Evolutionary conservation across 2,888 invertebrate genomes (phyloP), one percentile per base, ranked within the genome.

Genomic region (Empis stercorea): DNA sequence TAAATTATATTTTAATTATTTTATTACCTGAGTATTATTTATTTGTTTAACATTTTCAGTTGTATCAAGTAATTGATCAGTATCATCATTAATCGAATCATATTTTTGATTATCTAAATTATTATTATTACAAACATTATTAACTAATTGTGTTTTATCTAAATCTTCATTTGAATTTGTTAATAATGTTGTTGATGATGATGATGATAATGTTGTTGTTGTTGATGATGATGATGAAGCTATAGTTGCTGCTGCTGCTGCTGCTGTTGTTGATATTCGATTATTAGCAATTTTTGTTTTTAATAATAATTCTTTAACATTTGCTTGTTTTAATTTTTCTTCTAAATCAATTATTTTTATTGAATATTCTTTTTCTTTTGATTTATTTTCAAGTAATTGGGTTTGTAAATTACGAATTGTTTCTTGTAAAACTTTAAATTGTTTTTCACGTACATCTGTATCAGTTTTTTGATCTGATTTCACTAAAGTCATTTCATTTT

Each of bases 401-500:
- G 68, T 68, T 52, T 70, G 70, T 59, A 70, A 61, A 54, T 70
- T 70, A 20, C 70, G 59, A 50, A 70, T 70, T 17, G 70, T 68
- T 53, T 70, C 70, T 46, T 70, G 70, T n/a, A 70, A 53, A 13
- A 70, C 68, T 65, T 83, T 81, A 54, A 91, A 79, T 66, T 92
- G 89, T 58, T 87, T 85, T 16, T 89, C 88, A 63, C 89, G 88
- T 50, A 83, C 80, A 50, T 88, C 86, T 55, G 86, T 73, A 58
- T 87, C 86, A 47, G 80, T 76, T 61, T 82, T 80, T 41, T 81
- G 76, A 61, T 93, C 93, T 23, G 80, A 77, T 62, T 89, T 87
- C 20, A 92, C 77, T 34, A 93, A 75, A 57, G 88, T 89, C 44
- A 92, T 85, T 73, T 95, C 94, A 68, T 93, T 93, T 66, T 91